Evolutionary conservation across 2,888 invertebrate genomes (phyloP).

Genomic region (Vanessa cardui): DNA sequence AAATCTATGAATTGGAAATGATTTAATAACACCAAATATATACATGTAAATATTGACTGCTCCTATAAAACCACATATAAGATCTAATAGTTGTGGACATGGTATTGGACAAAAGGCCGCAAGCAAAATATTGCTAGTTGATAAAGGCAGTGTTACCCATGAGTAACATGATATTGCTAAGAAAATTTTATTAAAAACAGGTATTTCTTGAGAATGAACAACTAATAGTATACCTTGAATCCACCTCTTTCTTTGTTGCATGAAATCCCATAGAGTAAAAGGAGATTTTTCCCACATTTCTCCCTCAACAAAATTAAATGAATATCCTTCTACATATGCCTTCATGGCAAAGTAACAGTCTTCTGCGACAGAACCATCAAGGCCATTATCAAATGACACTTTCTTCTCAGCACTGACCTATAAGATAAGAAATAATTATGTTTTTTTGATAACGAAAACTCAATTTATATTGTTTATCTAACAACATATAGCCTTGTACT

Average conservation of each 20-base stretch:
- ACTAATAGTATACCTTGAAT: slow-evolving; percentile 95
- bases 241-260: slow-evolving; percentile 98
- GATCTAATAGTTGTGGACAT: slow-evolving; percentile 91
- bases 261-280: slow-evolving; percentile 96
- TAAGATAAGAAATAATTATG: slow-evolving; percentile 56
- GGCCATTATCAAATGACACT: slow-evolving; percentile 97
- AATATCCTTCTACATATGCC: slow-evolving; percentile 94
- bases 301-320: slow-evolving; percentile 97
- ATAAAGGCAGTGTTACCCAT: slow-evolving; percentile 97
- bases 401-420: slow-evolving; percentile 94
- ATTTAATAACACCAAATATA: slow-evolving; percentile 98
- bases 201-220: slow-evolving; percentile 93
- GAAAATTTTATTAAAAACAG: slow-evolving; percentile 89
- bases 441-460: not conserved
- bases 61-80: slow-evolving; percentile 94
- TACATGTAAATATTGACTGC: slow-evolving; percentile 99
- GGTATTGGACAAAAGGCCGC: slow-evolving; percentile 94
- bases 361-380: slow-evolving; percentile 98
- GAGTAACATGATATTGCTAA: slow-evolving; percentile 95
- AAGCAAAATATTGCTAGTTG: slow-evolving; percentile 93
- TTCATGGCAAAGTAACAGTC: slow-evolving; percentile 99
- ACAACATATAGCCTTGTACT: not conserved
- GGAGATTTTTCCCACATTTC: slow-evolving; percentile 99
- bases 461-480: slow-evolving; percentile 5
- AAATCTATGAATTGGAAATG: slow-evolving; percentile 94